Conservation (phyloP, 2,797 vertebrate species). For the Semaprochilodus insignis region DNA sequence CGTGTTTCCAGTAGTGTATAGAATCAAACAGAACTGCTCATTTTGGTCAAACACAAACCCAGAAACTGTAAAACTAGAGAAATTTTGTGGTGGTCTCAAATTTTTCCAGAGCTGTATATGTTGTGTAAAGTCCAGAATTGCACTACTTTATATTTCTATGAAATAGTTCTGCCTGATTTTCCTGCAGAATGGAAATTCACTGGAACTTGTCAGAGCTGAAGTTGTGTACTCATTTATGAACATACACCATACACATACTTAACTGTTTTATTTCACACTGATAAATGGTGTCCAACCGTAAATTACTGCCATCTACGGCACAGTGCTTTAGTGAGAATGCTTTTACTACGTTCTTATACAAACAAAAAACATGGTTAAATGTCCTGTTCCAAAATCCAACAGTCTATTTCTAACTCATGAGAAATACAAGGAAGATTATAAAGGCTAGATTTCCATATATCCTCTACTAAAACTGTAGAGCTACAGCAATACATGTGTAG, state of each 20-base stretch:
- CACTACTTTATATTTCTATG: too few species aligned
- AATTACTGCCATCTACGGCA: background rate
- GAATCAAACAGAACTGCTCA: too few species aligned
- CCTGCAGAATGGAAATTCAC: too few species aligned
- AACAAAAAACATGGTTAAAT: background rate
- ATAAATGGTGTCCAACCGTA: background rate
- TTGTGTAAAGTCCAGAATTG: too few species aligned
- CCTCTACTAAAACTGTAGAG: background rate
- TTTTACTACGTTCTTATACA: background rate
- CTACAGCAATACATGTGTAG: background rate
- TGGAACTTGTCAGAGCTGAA: too few species aligned
- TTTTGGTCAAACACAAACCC: too few species aligned
- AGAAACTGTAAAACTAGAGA: too few species aligned
- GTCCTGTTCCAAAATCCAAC: too few species aligned
- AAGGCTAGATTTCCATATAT: background rate
- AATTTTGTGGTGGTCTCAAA: too few species aligned
- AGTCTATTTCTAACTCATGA: background rate
- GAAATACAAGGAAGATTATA: background rate
- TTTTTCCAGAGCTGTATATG: too few species aligned
- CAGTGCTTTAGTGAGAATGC: background rate
- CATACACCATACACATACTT: background rate
- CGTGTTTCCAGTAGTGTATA: too few species aligned
- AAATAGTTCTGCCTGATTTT: too few species aligned
- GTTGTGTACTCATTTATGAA: background rate
- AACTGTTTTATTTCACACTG: slow-evolving; percentile 29